Evolutionary conservation across 2,797 vertebrate species (phyloP).

Genomic region (Squalus acanthias): DNA sequence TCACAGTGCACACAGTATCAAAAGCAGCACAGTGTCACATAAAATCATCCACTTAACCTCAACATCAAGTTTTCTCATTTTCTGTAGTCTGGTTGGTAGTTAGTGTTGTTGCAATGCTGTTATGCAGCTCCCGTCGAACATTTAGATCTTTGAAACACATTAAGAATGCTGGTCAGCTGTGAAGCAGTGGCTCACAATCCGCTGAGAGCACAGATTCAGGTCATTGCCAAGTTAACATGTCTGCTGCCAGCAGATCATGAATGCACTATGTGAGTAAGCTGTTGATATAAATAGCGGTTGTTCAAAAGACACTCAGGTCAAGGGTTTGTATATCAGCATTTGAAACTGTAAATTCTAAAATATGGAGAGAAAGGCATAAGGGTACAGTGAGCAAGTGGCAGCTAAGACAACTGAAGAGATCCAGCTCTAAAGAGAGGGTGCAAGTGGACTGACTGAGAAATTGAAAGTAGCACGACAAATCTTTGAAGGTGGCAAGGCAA

Average conservation of each 20-base stretch:
- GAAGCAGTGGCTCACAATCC: background rate
- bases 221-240: background rate
- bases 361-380: background rate
- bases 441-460: background rate
- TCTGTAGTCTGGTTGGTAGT: background rate
- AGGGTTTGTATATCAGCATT: background rate
- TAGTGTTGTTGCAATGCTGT: background rate
- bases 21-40: background rate
- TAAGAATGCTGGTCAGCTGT: background rate
- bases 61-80: background rate
- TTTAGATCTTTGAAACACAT: background rate
- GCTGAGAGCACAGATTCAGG: background rate
- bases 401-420: background rate
- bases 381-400: background rate
- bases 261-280: background rate
- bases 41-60: background rate
- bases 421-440: background rate
- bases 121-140: background rate
- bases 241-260: background rate
- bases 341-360: background rate
- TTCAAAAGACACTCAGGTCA: background rate
- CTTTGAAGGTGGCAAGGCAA: background rate
- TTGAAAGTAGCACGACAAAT: background rate
- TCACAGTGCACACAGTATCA: background rate
- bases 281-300: background rate